A percentile compares a stretch with the other conserved stretches of the same genome.
Conservation (phyloP, 2,888 invertebrate genomes). For the Troilus luridus region DNA sequence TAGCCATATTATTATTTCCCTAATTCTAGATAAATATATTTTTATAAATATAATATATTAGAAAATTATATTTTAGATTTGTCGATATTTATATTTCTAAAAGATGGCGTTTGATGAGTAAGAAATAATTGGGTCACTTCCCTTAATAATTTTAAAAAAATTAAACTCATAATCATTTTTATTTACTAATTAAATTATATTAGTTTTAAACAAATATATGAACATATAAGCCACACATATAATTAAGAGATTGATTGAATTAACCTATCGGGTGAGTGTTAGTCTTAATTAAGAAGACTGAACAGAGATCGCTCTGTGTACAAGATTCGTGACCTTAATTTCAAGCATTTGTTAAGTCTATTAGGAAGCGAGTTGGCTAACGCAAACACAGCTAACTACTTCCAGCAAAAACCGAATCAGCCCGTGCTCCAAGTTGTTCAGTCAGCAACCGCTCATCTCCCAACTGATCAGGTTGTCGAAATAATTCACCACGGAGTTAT, state of each 20-base stretch:
- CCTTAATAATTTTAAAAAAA: too few relatives aligned
- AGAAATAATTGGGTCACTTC: too few relatives aligned
- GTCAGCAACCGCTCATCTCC: not conserved
- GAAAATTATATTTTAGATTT: too few relatives aligned
- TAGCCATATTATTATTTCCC: too few relatives aligned
- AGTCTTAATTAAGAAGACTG: not conserved
- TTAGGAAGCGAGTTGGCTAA: not conserved
- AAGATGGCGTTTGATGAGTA: too few relatives aligned
- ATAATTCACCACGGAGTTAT: not conserved
- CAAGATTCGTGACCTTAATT: not conserved
- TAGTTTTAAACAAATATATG: too few relatives aligned
- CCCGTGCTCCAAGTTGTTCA: not conserved
- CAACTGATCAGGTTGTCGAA: not conserved
- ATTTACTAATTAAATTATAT: too few relatives aligned
- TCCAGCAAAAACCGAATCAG: slow-evolving; percentile 5
- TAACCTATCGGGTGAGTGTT: not conserved
- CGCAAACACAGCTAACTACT: slow-evolving; percentile 16
- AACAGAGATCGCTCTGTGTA: not conserved
- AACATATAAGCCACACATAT: too few relatives aligned
- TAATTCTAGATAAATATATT: too few relatives aligned
- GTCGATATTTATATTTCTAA: too few relatives aligned
- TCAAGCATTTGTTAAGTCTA: slow-evolving; percentile 42
- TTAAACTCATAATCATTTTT: too few relatives aligned
- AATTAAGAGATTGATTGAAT: not conserved
- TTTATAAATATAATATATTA: too few relatives aligned